Evolutionary conservation across 23 tunicate species (phyloP).

Genomic region (Aplidium turbinatum): DNA sequence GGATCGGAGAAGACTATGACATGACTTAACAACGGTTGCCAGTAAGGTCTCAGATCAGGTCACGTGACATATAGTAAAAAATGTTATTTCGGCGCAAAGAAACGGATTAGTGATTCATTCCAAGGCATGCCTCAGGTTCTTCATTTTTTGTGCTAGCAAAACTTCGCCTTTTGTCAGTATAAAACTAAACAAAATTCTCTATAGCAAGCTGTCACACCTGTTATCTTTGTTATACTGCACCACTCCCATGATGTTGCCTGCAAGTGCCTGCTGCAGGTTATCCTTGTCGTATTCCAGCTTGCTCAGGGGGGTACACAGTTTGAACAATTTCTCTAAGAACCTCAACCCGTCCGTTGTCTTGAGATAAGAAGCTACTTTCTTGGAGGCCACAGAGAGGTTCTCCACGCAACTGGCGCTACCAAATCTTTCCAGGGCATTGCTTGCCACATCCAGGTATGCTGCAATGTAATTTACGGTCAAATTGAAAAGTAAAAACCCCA

Average conservation of each 20-base stretch:
- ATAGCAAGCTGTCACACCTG: constrained; percentile 25
- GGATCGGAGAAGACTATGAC: no score
- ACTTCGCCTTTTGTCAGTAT: no score
- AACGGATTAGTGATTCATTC: neutral
- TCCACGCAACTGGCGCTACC: constrained; percentile 54
- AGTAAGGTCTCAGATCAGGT: no score
- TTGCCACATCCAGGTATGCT: constrained; percentile 42
- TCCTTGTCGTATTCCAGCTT: constrained; percentile 34
- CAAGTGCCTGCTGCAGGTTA: constrained; percentile 59
- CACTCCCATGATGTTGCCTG: constrained; percentile 58
- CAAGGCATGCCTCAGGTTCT: no score
- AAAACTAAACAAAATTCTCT: neutral
- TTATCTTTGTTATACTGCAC: constrained; percentile 88
- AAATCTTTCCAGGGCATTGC: constrained; percentile 27
- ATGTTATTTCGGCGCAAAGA: neutral
- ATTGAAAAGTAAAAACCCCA: no score
- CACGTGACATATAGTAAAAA: no score
- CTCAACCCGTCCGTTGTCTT: constrained; percentile 39
- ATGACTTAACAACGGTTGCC: no score
- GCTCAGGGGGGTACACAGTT: constrained; percentile 37
- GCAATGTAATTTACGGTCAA: neutral
- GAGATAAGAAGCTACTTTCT: constrained; percentile 23
- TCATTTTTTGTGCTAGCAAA: no score
- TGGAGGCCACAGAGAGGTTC: constrained; percentile 27
- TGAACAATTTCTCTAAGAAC: constrained; percentile 23